Evolutionary conservation across 2,113 vertebrate species (phyloP).

Genomic region (Chiloscyllium plagiosum): DNA sequence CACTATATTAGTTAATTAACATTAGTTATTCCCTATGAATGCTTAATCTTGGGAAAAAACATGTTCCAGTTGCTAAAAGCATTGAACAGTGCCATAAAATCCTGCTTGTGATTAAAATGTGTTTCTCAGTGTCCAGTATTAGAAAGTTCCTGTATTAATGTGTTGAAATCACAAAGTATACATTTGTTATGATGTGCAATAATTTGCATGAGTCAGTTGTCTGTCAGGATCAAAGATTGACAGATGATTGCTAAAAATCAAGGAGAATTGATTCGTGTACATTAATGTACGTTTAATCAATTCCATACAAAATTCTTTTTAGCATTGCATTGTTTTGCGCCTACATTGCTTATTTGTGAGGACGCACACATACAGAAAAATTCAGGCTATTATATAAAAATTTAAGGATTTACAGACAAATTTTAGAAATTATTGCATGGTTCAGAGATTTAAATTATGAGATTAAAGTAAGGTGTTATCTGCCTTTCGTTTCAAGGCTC

Average conservation of each 20-base stretch:
- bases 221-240: not conserved
- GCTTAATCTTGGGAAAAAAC: not conserved
- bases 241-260: not conserved
- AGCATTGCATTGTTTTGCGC: not conserved
- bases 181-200: not conserved
- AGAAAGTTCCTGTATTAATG: not conserved
- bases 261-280: not conserved
- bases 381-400: not conserved
- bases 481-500: not conserved
- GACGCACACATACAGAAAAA: not conserved
- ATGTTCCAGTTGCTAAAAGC: not conserved
- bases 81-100: not conserved
- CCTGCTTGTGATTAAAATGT: not conserved
- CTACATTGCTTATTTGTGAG: not conserved
- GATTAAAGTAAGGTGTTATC: not conserved
- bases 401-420: not conserved
- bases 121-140: not conserved
- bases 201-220: not conserved
- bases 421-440: not conserved
- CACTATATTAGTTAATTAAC: not conserved
- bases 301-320: not conserved
- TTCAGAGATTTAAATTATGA: not conserved
- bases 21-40: not conserved
- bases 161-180: not conserved
- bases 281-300: not conserved